These are phyloP conservation scores for Coreoperca whiteheadi DNA, from an alignment of 2,113 vertebrate genomes.

Conservation along the genomic window DNA sequence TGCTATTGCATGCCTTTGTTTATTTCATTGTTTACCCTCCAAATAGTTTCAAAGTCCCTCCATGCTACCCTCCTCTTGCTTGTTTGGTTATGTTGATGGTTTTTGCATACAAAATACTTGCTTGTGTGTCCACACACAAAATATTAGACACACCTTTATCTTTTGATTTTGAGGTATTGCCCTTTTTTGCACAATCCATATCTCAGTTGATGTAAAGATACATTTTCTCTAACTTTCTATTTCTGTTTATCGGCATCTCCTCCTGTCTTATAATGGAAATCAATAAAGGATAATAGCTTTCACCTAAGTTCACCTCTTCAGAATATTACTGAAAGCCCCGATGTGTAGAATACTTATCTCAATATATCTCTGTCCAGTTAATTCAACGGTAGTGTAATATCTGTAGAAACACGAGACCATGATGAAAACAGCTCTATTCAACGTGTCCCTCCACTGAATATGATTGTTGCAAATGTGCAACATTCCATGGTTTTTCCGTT, in stretches of 20 bases:
- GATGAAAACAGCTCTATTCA: slow-evolving; percentile 37
- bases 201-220: slow-evolving; percentile 18
- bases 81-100: slow-evolving; percentile 37
- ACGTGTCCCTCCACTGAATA: not conserved
- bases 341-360: slow-evolving; percentile 25
- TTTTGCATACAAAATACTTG: slow-evolving; percentile 44
- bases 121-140: slow-evolving; percentile 10
- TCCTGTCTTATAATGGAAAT: slow-evolving; percentile 47
- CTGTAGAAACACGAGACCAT: slow-evolving; percentile 17
- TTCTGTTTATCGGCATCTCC: slow-evolving; percentile 59
- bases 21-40: slow-evolving; percentile 53
- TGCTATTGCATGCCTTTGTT: slow-evolving; percentile 50
- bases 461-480: slow-evolving; percentile 6
- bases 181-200: not conserved
- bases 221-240: slow-evolving; percentile 35
- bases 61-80: slow-evolving; percentile 1
- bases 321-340: slow-evolving; percentile 36
- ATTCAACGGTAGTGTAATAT: slow-evolving; percentile 26
- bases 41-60: slow-evolving; percentile 46
- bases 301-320: slow-evolving; percentile 39
- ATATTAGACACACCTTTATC: slow-evolving; percentile 12
- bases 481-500: not conserved
- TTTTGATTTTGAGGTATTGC: not conserved
- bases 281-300: slow-evolving; percentile 60
- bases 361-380: slow-evolving; percentile 33